phyloP scores from a whole-genome alignment of 2,113 vertebrate species.

The Odobenus rosmarus region DNA sequence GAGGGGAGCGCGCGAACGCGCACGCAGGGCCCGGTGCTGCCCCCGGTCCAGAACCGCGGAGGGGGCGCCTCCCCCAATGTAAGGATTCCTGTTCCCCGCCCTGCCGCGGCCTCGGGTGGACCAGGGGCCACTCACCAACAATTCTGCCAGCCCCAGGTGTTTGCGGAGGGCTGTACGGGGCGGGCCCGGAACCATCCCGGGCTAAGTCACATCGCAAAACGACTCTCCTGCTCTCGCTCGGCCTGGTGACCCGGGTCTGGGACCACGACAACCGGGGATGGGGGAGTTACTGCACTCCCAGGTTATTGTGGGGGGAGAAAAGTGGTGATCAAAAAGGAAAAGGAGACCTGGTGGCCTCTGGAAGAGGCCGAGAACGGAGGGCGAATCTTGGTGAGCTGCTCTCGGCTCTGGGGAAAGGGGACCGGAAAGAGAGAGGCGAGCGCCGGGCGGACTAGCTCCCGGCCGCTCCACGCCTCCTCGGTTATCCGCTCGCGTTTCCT shows the following conservation, averaged over 20 bases:
- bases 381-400: neutral
- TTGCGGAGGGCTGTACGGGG: neutral
- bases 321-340: neutral
- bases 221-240: neutral
- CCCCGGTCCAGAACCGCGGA: neutral
- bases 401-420: neutral
- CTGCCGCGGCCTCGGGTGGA: neutral
- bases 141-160: neutral
- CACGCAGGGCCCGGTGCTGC: neutral
- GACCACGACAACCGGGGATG: neutral
- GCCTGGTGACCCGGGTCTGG: neutral
- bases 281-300: neutral
- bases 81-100: neutral
- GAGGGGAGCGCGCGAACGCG: neutral
- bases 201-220: neutral
- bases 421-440: neutral
- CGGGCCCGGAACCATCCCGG: neutral
- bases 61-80: neutral
- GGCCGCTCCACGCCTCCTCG: conserved; percentile 70
- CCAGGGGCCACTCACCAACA: neutral
- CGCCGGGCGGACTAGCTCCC: neutral
- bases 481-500: conserved; percentile 44
- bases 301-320: neutral
- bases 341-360: conserved; percentile 31
- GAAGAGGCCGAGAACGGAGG: neutral